Evolutionary conservation across 2,888 invertebrate species (phyloP).

Genomic region (Trachelus stipa): DNA sequence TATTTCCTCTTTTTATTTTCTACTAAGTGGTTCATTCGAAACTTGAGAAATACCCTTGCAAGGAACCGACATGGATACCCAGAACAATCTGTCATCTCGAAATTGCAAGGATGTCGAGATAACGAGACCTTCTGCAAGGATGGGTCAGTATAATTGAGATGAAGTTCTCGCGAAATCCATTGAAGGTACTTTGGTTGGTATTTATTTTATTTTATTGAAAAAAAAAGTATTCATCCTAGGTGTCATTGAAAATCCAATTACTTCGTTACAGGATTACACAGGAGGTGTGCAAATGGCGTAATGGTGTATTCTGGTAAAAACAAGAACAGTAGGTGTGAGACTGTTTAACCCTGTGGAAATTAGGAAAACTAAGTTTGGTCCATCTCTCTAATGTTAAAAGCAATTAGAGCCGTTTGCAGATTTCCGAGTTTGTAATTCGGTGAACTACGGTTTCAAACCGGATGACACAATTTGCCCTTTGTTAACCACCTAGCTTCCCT

Average conservation of each 20-base stretch:
- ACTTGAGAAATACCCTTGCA: slow-evolving; percentile 2
- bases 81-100: background rate
- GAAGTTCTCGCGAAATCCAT: background rate
- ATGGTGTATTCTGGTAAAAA: background rate
- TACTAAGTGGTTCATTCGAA: slow-evolving; percentile 16
- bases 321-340: background rate
- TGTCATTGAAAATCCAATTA: background rate
- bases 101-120: background rate
- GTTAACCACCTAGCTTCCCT: slow-evolving; percentile 1
- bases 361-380: background rate
- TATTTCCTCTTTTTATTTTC: slow-evolving; percentile 21
- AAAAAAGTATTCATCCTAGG: background rate
- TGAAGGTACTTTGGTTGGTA: background rate
- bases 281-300: background rate
- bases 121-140: background rate
- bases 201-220: background rate
- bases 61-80: background rate
- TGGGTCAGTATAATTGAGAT: background rate
- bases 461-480: background rate
- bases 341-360: background rate
- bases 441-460: background rate
- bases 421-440: slow-evolving; percentile 8
- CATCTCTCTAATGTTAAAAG: background rate
- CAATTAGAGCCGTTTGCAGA: slow-evolving; percentile 8
- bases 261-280: background rate